Conservation (phyloP, 2,797 vertebrate genomes). For the Sebastes alutus region DNA sequence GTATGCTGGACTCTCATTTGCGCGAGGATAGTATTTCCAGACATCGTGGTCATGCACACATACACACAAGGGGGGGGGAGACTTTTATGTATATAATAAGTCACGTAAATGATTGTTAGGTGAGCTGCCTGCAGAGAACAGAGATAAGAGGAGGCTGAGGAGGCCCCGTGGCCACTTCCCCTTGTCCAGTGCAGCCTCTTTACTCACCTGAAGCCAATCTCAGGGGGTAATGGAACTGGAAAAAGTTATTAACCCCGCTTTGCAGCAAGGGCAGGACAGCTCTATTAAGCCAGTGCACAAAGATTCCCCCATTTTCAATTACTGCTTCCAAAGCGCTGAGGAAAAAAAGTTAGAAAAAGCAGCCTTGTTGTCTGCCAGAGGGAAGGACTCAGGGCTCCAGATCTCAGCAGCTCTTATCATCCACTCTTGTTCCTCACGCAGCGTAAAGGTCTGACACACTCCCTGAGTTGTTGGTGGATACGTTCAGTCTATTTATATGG, state of each 20-base stretch:
- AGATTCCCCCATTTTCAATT: conserved; percentile 74
- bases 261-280: conserved; percentile 67
- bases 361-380: conserved; percentile 57
- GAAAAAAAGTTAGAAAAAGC: conserved; percentile 54
- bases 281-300: conserved; percentile 77
- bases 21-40: conserved; percentile 6
- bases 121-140: conserved; percentile 48
- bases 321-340: conserved; percentile 57
- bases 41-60: neutral
- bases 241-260: conserved; percentile 84
- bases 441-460: conserved; percentile 28
- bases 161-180: conserved; percentile 50
- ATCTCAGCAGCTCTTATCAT: conserved; percentile 66
- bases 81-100: conserved; percentile 47
- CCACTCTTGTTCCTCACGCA: conserved; percentile 61
- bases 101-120: conserved; percentile 59
- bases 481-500: conserved; percentile 65
- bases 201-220: conserved; percentile 83
- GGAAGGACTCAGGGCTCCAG: conserved; percentile 54
- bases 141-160: conserved; percentile 66
- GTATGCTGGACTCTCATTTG: conserved; percentile 32
- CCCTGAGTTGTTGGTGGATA: conserved; percentile 62
- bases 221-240: conserved; percentile 80
- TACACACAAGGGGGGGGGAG: neutral
- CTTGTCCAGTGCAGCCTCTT: conserved; percentile 72